phyloP scores from a whole-genome alignment of 2,888 invertebrate genomes.

The Torymus auratus region DNA sequence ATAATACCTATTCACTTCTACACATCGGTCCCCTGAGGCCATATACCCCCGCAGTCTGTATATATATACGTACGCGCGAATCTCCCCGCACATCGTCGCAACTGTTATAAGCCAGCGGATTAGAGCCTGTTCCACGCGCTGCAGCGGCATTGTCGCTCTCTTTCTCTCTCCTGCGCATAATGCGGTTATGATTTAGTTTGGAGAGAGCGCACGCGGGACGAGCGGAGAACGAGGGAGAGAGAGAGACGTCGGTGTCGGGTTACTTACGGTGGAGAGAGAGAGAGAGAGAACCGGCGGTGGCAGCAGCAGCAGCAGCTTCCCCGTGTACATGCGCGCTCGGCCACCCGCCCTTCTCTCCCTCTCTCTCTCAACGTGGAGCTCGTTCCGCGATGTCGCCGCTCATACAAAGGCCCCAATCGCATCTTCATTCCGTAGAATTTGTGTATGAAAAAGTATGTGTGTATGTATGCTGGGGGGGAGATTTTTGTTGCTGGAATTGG shows the following conservation, averaged over 20 bases:
- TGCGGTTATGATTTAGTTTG: slow-evolving; percentile 76
- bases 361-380: slow-evolving; percentile 2
- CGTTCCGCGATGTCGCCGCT: too few relatives aligned
- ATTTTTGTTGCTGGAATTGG: too few relatives aligned
- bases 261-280: slow-evolving; percentile 66
- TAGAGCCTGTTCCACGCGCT: slow-evolving; percentile 62
- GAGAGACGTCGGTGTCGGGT: slow-evolving; percentile 70
- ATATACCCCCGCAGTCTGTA: too few relatives aligned
- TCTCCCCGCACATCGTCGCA: too few relatives aligned
- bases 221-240: slow-evolving; percentile 9
- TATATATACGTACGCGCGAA: too few relatives aligned
- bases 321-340: slow-evolving; percentile 27
- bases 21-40: too few relatives aligned
- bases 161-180: slow-evolving; percentile 58
- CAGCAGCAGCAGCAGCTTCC: slow-evolving; percentile 29
- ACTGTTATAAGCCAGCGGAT: slow-evolving; percentile 67
- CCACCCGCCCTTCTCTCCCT: slow-evolving; percentile 15
- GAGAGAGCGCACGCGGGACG: not conserved
- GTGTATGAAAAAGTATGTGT: not conserved
- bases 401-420: not conserved
- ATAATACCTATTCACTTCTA: too few relatives aligned
- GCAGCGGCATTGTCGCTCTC: slow-evolving; percentile 64
- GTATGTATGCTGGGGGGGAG: too few relatives aligned
- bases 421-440: slow-evolving; percentile 21
- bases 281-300: slow-evolving; percentile 57